Base-by-base conservation (phyloP, 1,140 invertebrate genomes). In the Nilaparvata lugens region DNA sequence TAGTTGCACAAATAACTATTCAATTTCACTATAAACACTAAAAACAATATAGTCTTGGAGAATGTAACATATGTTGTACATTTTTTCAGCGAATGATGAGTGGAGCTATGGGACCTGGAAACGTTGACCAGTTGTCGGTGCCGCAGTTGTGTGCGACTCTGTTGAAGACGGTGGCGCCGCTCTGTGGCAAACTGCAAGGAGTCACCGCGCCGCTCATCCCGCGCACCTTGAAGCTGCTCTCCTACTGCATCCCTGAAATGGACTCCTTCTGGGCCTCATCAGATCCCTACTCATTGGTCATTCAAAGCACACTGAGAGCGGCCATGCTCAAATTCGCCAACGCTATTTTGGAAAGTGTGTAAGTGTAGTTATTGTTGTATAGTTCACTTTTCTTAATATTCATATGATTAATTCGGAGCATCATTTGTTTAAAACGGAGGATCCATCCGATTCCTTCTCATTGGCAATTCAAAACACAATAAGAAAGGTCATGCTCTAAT, bases 71-170 rank as follows among this genome's bases (percentile, higher is more conserved):
- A n/a, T n/a, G n/a, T n/a, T n/a, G n/a, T n/a, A n/a, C n/a, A n/a
- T 35, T 11, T 35, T 11, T 11, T 35, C 31, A 35, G 31, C 7
- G 25, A 28, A 3, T 28, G 25, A 28, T 28, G 25, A 28, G 9
- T 11, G 31, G 31, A 11, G 31, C 31, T 1, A 6, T 35, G 4
- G 31, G 31, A 35, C 13, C 31, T 11, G 31, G 31, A 1, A 35
- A 35, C 13, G 25, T 23, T n/a, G 57, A 52, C 2, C 24, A 16
- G 18, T 24, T 59, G 23, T 13, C 43, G 16, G 18, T 59, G 16
- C 57, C 57, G 3, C 57, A 59, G 11, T 59, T 28, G 21, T 59
- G 57, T 31, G 23, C 48, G 18, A 18, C 21, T n/a, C 24, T 31
- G 9, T 31, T 52, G 21, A 25, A n/a, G 2, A 16, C 45, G 18